Conservation (phyloP, 2,797 vertebrate genomes). For the Ambastaia sidthimunki region DNA sequence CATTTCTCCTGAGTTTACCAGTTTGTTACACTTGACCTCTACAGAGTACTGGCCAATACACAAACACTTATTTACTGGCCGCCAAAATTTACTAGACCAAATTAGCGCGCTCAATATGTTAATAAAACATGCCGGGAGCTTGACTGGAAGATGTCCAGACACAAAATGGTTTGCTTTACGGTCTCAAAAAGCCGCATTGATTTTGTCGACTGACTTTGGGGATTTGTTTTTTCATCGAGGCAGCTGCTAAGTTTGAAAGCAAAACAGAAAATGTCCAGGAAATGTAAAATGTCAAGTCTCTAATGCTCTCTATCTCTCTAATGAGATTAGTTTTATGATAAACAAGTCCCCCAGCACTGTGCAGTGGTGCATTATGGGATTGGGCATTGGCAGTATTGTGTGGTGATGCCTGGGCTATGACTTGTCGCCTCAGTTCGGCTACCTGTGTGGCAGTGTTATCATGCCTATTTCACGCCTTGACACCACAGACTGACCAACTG, state of each 20-base stretch:
- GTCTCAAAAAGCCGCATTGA: conserved; percentile 31
- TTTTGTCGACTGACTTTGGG: conserved; percentile 6
- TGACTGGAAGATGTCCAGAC: conserved; percentile 52
- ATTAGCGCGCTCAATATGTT: conserved; percentile 56
- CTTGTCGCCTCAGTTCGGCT: conserved; percentile 28
- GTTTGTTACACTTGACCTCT: conserved; percentile 51
- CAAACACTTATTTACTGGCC: conserved; percentile 48
- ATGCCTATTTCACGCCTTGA: conserved; percentile 52
- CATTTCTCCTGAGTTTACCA: conserved; percentile 40
- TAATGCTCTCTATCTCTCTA: not conserved
- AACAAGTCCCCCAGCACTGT: not conserved
- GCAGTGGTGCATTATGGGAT: not conserved
- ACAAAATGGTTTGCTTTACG: conserved; percentile 34
- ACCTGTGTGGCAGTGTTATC: conserved; percentile 53
- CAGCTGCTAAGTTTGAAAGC: not conserved
- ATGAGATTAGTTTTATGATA: conserved; percentile 24
- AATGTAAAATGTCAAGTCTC: conserved; percentile 15
- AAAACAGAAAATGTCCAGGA: conserved; percentile 5
- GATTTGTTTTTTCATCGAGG: conserved; percentile 46
- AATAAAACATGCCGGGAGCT: conserved; percentile 58
- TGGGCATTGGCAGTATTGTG: conserved; percentile 48
- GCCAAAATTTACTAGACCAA: conserved; percentile 50
- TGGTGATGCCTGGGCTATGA: conserved; percentile 44
- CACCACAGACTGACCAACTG: conserved; percentile 33
- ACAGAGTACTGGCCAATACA: conserved; percentile 26